A percentile compares a stretch with the other conserved stretches of the same genome.
Evolutionary conservation across 2,113 vertebrate species (phyloP).

Genomic region (Cyprinodon tularosa): DNA sequence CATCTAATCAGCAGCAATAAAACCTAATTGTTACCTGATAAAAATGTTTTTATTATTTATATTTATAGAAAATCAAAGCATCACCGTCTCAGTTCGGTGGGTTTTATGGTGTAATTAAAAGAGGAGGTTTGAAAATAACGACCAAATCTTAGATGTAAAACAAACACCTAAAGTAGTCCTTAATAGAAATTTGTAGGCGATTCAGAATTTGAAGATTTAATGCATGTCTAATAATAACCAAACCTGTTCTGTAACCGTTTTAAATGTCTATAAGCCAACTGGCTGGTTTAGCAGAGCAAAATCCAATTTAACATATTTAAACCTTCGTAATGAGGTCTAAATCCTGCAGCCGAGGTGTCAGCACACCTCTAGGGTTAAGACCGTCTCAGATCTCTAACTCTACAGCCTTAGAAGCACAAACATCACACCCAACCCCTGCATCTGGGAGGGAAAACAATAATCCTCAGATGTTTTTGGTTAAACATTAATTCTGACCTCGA

Average conservation of each 20-base stretch:
- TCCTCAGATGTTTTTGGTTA: not conserved
- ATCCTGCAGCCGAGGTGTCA: not conserved
- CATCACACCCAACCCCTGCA: no score
- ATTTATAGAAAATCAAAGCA: no score
- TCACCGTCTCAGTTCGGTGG: no score
- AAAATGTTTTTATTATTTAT: no score
- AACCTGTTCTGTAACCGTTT: not conserved
- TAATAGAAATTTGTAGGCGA: not conserved
- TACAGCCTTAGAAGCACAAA: no score
- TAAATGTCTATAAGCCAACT: not conserved
- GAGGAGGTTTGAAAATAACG: no score
- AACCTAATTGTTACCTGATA: no score
- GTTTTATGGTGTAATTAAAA: no score
- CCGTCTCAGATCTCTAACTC: no score
- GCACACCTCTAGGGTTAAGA: not conserved
- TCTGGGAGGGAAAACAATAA: not conserved
- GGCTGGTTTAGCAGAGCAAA: not conserved
- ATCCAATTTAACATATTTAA: not conserved
- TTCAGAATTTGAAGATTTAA: not conserved
- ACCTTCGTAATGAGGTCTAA: not conserved
- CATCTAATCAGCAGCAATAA: no score
- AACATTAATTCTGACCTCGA: slow-evolving; percentile 69
- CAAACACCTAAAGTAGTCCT: not conserved
- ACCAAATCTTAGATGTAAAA: no score
- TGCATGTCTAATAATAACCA: not conserved